Percentiles rank a stretch among this genome's conserved stretches.
These are phyloP conservation scores for Campoplex nolae DNA, from an alignment of 2,888 invertebrate species.

Conservation along the genomic window DNA sequence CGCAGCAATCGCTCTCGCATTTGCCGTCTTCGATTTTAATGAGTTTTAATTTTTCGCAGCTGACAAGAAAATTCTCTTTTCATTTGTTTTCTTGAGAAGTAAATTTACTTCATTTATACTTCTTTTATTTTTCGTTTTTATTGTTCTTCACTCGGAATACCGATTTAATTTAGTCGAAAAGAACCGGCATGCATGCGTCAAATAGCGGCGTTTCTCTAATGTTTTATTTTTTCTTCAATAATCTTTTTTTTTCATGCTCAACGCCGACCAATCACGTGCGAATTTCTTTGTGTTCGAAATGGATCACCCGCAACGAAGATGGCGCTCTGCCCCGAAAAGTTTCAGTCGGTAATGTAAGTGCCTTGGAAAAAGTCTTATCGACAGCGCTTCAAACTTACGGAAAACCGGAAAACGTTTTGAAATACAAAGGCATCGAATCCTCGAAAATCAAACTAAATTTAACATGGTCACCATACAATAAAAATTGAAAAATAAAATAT, in stretches of 20 bases:
- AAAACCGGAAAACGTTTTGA: neutral
- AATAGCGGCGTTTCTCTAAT: conserved; percentile 27
- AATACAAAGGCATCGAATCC: neutral
- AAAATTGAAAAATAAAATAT: neutral
- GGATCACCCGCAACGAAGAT: neutral
- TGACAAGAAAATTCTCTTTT: neutral
- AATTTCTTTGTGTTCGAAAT: neutral
- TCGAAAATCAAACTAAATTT: neutral
- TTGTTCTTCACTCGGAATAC: conserved; percentile 13
- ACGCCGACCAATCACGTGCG: conserved; percentile 5
- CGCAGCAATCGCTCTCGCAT: neutral
- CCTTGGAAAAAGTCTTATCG: neutral
- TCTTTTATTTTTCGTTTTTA: neutral
- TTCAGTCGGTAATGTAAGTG: conserved; percentile 7
- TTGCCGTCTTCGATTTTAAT: neutral
- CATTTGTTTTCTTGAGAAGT: neutral
- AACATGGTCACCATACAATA: neutral
- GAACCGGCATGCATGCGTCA: conserved; percentile 12
- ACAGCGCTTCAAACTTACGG: neutral
- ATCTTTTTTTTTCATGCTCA: neutral
- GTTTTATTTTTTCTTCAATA: conserved; percentile 11
- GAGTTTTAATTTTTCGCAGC: neutral
- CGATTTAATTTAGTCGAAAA: neutral
- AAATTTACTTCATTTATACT: neutral
- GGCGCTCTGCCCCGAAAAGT: neutral